These are phyloP conservation scores for Pocillopora verrucosa DNA, from an alignment of 64 coral and sea anemone species.

Conservation along the genomic window DNA sequence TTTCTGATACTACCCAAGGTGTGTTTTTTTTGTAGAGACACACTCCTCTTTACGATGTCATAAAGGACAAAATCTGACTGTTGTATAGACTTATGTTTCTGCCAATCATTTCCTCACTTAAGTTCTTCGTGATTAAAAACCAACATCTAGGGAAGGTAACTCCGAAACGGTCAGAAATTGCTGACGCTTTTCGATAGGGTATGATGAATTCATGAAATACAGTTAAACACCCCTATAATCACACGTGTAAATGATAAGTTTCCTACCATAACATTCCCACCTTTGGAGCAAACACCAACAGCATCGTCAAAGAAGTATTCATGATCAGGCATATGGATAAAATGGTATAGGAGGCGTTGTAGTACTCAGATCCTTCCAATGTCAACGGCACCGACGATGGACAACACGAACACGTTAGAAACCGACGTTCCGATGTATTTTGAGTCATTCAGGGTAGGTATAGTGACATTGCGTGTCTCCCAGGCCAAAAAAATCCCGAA, in stretches of 20 bases:
- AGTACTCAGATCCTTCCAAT: conserved; percentile 71
- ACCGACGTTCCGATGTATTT: conserved; percentile 99
- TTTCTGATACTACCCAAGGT: neutral
- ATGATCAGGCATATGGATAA: conserved; percentile 83
- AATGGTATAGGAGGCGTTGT: conserved; percentile 74
- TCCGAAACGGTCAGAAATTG: too few relatives aligned
- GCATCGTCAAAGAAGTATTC: conserved; percentile 78
- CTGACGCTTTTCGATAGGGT: too few relatives aligned
- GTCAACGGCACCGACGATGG: conserved; percentile 71
- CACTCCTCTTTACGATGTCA: too few relatives aligned
- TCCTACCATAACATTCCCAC: neutral
- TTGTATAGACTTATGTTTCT: too few relatives aligned
- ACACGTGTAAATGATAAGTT: too few relatives aligned
- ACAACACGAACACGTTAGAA: conserved; percentile 93
- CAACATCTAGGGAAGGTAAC: too few relatives aligned
- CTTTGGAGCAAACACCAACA: conserved; percentile 95
- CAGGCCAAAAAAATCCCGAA: conserved; percentile 97
- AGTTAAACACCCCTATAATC: too few relatives aligned
- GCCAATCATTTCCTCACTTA: too few relatives aligned
- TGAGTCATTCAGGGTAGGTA: conserved; percentile 89
- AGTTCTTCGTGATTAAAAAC: too few relatives aligned
- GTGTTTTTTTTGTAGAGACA: too few relatives aligned
- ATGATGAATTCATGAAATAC: too few relatives aligned
- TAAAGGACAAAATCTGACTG: too few relatives aligned
- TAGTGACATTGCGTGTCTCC: conserved; percentile 94